Percentiles rank a stretch among this genome's conserved stretches.
phyloP scores from a whole-genome alignment of 1,140 invertebrate species.

The Drosophila mojavensis region DNA sequence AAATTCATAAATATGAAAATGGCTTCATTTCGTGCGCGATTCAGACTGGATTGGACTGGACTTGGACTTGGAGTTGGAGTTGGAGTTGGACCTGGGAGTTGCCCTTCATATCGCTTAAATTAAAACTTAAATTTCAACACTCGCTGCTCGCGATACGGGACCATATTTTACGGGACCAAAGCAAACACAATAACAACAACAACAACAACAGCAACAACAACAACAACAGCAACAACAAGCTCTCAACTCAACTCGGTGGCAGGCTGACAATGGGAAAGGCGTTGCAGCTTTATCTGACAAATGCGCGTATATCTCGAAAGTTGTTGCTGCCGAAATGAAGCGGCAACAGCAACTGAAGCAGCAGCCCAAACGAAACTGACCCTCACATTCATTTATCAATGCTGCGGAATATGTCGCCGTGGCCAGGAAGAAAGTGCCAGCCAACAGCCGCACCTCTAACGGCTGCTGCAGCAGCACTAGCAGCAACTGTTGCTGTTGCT shows the following conservation, averaged over 20 bases:
- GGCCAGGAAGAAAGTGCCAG: constrained; percentile 50
- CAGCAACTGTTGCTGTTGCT: constrained; percentile 10
- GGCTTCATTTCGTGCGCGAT: constrained; percentile 67
- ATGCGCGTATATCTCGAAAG: constrained; percentile 80
- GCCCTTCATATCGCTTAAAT: constrained; percentile 79
- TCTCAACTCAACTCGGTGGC: constrained; percentile 44
- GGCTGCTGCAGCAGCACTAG: constrained; percentile 3
- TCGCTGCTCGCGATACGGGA: constrained; percentile 63
- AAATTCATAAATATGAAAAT: constrained; percentile 83
- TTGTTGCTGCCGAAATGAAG: constrained; percentile 57
- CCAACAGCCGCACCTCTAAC: constrained; percentile 60
- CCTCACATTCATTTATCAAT: constrained; percentile 80
- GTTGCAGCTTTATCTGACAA: constrained; percentile 79
- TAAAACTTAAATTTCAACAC: constrained; percentile 82
- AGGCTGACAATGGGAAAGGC: constrained; percentile 76
- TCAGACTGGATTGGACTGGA: constrained; percentile 26
- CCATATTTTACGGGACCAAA: constrained; percentile 64
- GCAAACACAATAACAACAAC: constrained; percentile 38
- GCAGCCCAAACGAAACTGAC: constrained; percentile 62
- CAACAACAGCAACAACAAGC: not conserved
- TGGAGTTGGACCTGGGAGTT: constrained; percentile 17
- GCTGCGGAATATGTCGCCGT: constrained; percentile 52
- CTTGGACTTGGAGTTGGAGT: constrained; percentile 8
- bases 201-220: constrained; percentile 11
- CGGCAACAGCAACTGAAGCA: constrained; percentile 16